Conservation (phyloP, 2,113 vertebrate genomes). For the Chauna torquata region DNA sequence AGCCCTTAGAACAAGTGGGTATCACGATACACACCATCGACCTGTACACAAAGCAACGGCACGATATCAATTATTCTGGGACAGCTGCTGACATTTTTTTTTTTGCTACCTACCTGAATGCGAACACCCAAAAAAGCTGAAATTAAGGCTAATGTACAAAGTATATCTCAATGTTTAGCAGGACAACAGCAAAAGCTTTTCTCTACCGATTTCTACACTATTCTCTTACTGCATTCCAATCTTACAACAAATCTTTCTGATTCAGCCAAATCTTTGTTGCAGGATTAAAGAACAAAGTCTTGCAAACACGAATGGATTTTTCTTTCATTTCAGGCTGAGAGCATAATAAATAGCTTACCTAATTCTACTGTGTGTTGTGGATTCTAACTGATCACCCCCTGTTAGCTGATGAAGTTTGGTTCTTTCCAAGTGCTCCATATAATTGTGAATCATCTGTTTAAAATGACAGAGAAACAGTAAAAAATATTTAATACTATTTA, state of each 20-base stretch:
- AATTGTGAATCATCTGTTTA: constrained; percentile 98
- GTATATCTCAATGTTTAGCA: not conserved
- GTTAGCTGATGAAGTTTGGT: constrained; percentile 90
- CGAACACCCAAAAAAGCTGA: not conserved
- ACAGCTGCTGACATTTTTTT: not conserved
- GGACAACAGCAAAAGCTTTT: not conserved
- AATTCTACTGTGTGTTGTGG: constrained; percentile 78
- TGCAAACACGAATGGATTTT: constrained; percentile 48
- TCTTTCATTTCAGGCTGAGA: constrained; percentile 55
- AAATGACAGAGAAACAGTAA: constrained; percentile 54
- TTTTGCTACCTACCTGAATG: not conserved
- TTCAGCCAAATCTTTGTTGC: constrained; percentile 65
- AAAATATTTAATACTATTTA: not conserved
- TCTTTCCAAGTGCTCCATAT: constrained; percentile 98
- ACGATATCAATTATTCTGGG: fast-evolving
- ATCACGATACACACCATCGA: not conserved
- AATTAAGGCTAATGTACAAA: not conserved
- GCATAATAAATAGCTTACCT: constrained; percentile 83
- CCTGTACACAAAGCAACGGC: not conserved
- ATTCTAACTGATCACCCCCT: constrained; percentile 83
- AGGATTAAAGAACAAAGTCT: constrained; percentile 74
- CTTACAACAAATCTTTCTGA: constrained; percentile 58
- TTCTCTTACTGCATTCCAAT: constrained; percentile 62
- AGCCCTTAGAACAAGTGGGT: not conserved
- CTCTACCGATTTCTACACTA: constrained; percentile 24